Evolutionary conservation across 2,113 vertebrate species (phyloP), one percentile per base, ranked within the genome.

Genomic region (Pithys albifrons): DNA sequence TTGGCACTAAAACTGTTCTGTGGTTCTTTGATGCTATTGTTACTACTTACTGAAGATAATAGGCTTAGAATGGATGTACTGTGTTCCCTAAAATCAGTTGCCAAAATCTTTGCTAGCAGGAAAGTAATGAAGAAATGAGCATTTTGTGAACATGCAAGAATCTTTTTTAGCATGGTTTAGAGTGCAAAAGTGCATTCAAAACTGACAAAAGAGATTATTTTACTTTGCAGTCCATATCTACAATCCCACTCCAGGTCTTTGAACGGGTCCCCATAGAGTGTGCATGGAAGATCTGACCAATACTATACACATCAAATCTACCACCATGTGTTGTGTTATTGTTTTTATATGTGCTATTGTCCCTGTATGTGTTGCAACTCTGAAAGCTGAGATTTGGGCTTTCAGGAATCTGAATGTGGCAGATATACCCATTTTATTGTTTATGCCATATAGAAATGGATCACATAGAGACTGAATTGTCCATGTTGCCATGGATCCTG

Each of bases 91-190:
- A 61, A 77, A 57, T 45, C 41, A 27, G 19, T 54, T 89, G 12
- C 15, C 43, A 84, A 79, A 78, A 79, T 62, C 11, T 67, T 88
- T 92, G 37, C 29, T 62, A 62, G 9, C 3, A 48, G 43, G 24
- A 93, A 73, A 73, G 83, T 16, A 1, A 16, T 19, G 19, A 79
- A 61, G 35, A 58, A 57, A 1, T 0, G 1, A 57, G 12, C 0
- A 2, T 28, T 69, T 85, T 19, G 1, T 2, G 7, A 85, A 43
- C 55, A 83, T 10, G 2, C 5, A 37, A 29, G 17, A 37, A 52
- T 39, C 2, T 48, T 67, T 35, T 71, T n/a, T 48, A 61, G 16
- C 45, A 29, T 22, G 1, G 10, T 79, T 79, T 41, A 52, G 59
- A 58, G 10, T 29, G 5, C 3, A 43, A 17, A 9, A 31, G 0